Conservation (phyloP, 2,113 vertebrate species). For the Petromus typicus region DNA sequence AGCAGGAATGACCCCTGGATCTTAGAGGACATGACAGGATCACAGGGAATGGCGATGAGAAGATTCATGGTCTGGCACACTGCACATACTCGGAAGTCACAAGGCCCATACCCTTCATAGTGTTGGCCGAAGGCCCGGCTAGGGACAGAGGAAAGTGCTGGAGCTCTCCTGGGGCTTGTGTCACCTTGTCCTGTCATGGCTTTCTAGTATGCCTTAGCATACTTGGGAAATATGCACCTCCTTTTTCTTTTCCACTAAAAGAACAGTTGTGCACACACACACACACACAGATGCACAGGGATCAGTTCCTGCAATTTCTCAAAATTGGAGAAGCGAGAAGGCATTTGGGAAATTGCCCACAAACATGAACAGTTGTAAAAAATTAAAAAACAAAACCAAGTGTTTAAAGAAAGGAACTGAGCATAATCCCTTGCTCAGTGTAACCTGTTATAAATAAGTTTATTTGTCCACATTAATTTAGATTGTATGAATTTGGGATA, state of each 20-base stretch:
- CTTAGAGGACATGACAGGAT: not conserved
- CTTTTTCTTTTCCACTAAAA: not conserved
- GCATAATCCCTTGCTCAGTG: not conserved
- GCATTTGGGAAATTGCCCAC: no score
- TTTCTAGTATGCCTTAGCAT: not conserved
- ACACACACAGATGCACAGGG: not conserved
- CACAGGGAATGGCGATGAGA: not conserved
- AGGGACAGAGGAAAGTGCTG: not conserved
- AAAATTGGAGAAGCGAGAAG: no score
- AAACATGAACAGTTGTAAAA: no score
- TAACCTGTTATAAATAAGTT: not conserved
- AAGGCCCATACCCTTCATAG: not conserved
- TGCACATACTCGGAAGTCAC: fast-evolving
- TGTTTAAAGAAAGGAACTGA: conserved; percentile 21
- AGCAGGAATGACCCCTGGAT: not conserved
- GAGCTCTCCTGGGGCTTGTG: fast-evolving
- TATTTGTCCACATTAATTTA: not conserved
- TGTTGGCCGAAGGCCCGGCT: not conserved
- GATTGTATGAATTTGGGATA: not conserved
- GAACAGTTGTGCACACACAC: not conserved
- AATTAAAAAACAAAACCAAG: not conserved
- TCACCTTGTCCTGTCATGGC: not conserved
- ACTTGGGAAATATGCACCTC: not conserved
- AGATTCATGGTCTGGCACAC: not conserved
- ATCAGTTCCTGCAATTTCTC: no score